Percentiles rank a stretch among this genome's conserved stretches.
phyloP scores from a whole-genome alignment of 2,797 vertebrate genomes.

The Syndactyla subalaris region DNA sequence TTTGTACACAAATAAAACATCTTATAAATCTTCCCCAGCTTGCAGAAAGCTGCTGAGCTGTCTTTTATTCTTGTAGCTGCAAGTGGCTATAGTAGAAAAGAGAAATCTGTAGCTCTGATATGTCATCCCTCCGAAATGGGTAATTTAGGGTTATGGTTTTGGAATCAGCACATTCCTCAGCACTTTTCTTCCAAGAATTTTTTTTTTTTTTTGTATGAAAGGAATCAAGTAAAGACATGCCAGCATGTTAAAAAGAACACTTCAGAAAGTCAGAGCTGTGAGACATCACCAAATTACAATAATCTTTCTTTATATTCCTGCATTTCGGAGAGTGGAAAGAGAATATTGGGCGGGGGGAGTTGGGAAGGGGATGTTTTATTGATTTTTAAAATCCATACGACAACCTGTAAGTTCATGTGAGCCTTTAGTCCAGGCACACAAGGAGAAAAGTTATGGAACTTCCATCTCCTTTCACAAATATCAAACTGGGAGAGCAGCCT shows the following conservation, averaged over 20 bases:
- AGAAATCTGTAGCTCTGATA: constrained; percentile 32
- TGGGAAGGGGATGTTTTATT: not conserved
- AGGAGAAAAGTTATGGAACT: not conserved
- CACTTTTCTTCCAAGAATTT: not conserved
- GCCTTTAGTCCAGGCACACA: not conserved
- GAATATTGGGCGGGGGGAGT: not conserved
- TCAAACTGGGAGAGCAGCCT: not conserved
- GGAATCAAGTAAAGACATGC: not conserved
- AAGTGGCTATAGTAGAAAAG: constrained; percentile 31
- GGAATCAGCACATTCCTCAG: constrained; percentile 68
- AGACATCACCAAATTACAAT: not conserved
- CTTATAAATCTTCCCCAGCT: constrained; percentile 1
- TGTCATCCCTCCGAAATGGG: constrained; percentile 49
- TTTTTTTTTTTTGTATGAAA: not conserved
- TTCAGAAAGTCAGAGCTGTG: not conserved
- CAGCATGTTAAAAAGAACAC: not conserved
- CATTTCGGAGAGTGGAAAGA: not conserved
- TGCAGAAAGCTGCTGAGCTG: constrained; percentile 43
- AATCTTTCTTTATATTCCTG: not conserved
- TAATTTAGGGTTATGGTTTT: constrained; percentile 65
- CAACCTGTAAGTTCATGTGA: not conserved
- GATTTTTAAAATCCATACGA: not conserved
- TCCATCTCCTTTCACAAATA: not conserved
- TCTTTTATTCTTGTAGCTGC: constrained; percentile 33
- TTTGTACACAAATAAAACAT: constrained; percentile 28